Evolutionary conservation across 2,113 vertebrate species (phyloP).

Genomic region (Campylomormyrus tamandua): DNA sequence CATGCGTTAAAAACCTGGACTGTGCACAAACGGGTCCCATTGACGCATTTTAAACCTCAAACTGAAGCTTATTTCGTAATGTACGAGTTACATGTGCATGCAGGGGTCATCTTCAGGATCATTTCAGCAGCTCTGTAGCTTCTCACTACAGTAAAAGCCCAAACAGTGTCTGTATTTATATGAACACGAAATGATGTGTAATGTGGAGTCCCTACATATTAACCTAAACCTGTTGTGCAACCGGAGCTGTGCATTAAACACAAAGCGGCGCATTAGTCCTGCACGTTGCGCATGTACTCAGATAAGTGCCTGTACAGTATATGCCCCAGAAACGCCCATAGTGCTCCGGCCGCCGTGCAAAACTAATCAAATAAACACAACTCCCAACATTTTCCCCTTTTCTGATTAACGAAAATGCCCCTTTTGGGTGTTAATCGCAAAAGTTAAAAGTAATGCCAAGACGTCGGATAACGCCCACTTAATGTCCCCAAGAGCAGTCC

Average conservation of each 20-base stretch:
- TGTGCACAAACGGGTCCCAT: not conserved
- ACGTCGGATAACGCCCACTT: not conserved
- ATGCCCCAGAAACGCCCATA: not conserved
- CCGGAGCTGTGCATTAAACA: not conserved
- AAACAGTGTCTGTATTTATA: not conserved
- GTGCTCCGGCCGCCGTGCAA: not conserved
- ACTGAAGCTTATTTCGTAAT: not conserved
- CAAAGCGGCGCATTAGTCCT: not conserved
- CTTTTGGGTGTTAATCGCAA: not conserved
- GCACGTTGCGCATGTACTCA: not conserved
- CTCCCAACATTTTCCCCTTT: not conserved
- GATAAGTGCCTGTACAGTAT: not conserved
- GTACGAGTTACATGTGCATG: not conserved
- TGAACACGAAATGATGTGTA: not conserved
- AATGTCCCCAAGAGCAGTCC: not conserved
- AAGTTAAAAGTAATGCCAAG: not conserved
- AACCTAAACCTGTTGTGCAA: not conserved
- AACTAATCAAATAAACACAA: not conserved
- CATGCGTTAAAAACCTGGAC: not conserved
- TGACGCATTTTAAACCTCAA: not conserved
- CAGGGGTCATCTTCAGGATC: not conserved
- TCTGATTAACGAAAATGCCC: not conserved
- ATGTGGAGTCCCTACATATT: not conserved
- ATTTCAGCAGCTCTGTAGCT: not conserved
- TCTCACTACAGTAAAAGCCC: not conserved